Evolutionary conservation across 1,140 invertebrate genomes (phyloP).

Genomic region (Drosophila kurseongensis): DNA sequence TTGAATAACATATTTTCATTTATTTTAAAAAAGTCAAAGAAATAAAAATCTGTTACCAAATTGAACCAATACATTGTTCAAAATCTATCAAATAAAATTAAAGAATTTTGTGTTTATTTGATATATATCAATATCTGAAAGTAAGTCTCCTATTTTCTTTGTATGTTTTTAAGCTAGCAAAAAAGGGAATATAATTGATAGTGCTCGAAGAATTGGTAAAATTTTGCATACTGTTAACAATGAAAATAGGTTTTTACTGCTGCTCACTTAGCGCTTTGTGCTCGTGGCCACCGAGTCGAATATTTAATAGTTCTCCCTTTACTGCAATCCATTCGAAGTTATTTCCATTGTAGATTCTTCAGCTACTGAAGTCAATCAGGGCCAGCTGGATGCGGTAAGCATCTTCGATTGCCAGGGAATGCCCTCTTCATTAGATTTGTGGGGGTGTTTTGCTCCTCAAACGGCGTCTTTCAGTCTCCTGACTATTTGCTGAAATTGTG

Average conservation of each 20-base stretch:
- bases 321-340: constrained; percentile 7
- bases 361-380: constrained; percentile 31
- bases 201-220: not conserved
- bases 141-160: not conserved
- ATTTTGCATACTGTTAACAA: constrained; percentile 26
- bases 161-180: not conserved
- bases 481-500: constrained; percentile 38
- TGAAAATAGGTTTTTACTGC: constrained; percentile 13
- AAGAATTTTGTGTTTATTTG: not conserved
- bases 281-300: constrained; percentile 3
- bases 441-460: constrained; percentile 3
- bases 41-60: no score
- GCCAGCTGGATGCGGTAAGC: constrained; percentile 20
- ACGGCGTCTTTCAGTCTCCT: constrained; percentile 14
- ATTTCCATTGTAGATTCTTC: constrained; percentile 12
- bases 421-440: constrained; percentile 39
- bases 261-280: constrained; percentile 16
- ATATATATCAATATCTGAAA: not conserved
- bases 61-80: no score
- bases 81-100: not conserved
- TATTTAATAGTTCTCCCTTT: not conserved
- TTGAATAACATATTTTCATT: no score
- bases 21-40: no score
- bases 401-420: constrained; percentile 25
- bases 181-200: not conserved